Evolutionary conservation across 2,113 vertebrate genomes (phyloP), one percentile per base, ranked within the genome.

Genomic region (Hystrix cristata): DNA sequence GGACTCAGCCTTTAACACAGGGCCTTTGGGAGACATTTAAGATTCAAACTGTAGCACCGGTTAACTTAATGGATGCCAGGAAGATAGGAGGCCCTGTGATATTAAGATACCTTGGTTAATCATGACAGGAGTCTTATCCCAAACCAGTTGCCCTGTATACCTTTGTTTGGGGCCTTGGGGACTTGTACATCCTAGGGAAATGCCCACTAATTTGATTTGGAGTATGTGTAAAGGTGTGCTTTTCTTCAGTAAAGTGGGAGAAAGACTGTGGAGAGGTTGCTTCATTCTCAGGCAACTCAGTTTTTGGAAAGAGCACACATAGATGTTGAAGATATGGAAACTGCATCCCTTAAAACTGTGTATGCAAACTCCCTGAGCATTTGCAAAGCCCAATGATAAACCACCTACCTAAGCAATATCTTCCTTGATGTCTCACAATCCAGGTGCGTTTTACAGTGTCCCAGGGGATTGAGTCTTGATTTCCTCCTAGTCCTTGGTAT

Each of bases 291-390:
- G 9, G 31, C 38, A 92, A 46, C 60, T 43, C 1, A 23, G 5
- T 67, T 93, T 87, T 88, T 88, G 79, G 27, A 53, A 90, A 83
- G 53, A 76, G 14, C 29, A 8, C 18, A 71, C 13, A 6, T 53
- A 2, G 34, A 94, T 80, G 10, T 15, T 48, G 79, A 85, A 81
- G 43, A 89, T 76, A 21, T 85, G 53, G 65, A 96, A 95, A 78
- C 10, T 18, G 19, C 72, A 27, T 82, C 18, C 29, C 13, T 87
- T 65, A 90, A 67, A 88, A 67, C 29, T 57, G 29, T 72, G 8
- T 62, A 18, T 43, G 19, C 34, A 81, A 76, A 21, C 23, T 38
- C 7, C 15, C n/a, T 11, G 18, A n/a, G 34, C 23, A 34, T 74
- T 79, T 60, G 31, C 69, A 64, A 93, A 88, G 46, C 31, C 51